A percentile compares a stretch with the other conserved stretches of the same genome.
These are phyloP conservation scores for Phymastichus coffea DNA, from an alignment of 1,140 invertebrate species.

Conservation along the genomic window DNA sequence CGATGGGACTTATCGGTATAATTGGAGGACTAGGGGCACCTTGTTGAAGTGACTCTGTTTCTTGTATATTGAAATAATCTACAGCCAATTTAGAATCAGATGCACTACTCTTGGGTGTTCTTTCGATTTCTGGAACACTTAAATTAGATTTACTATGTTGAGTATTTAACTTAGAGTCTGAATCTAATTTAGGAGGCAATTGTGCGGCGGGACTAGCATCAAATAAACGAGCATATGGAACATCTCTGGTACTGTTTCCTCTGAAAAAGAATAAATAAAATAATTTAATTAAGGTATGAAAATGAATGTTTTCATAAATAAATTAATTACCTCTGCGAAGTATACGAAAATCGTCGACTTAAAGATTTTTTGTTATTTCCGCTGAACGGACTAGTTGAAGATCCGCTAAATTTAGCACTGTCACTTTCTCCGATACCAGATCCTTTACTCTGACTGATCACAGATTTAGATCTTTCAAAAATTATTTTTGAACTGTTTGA, in stretches of 20 bases:
- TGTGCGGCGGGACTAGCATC: conserved; percentile 62
- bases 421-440: conserved; percentile 37
- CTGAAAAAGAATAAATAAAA: conserved; percentile 34
- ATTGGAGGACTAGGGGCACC: conserved; percentile 45
- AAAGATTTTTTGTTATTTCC: conserved; percentile 57
- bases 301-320: conserved; percentile 2
- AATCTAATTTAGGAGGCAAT: conserved; percentile 69
- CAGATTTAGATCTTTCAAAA: conserved; percentile 46
- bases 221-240: conserved; percentile 76
- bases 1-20: conserved; percentile 38
- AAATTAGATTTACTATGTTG: conserved; percentile 65
- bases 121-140: conserved; percentile 58
- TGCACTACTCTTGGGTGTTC: conserved; percentile 66
- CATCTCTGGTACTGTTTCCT: conserved; percentile 60
- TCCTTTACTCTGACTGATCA: conserved; percentile 48
- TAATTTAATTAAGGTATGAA: too few species aligned
- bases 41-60: conserved; percentile 38
- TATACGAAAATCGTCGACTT: conserved; percentile 66
- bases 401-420: conserved; percentile 45
- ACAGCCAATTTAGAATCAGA: conserved; percentile 81
- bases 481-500: conserved; percentile 37
- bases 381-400: conserved; percentile 48
- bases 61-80: conserved; percentile 61
- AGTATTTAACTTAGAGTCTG: conserved; percentile 73
- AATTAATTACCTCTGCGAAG: conserved; percentile 50